Percentiles rank a stretch among this genome's conserved stretches.
phyloP scores from a whole-genome alignment of 2,113 vertebrate genomes.

The Crocuta crocuta region DNA sequence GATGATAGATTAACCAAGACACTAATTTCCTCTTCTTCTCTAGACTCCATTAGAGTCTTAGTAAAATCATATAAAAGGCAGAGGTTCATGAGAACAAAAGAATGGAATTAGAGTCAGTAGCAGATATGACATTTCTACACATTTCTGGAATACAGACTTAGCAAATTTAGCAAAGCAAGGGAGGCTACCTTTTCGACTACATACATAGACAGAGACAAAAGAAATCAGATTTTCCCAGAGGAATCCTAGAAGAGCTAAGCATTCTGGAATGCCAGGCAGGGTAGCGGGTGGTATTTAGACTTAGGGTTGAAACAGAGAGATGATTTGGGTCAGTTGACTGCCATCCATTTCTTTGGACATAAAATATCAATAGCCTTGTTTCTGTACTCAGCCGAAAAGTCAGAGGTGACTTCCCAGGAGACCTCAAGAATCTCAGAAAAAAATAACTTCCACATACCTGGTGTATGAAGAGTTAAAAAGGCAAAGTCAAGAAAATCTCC shows the following conservation, averaged over 20 bases:
- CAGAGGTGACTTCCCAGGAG: not conserved
- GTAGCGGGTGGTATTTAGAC: not conserved
- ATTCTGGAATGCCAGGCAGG: not conserved
- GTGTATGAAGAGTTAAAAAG: constrained; percentile 1
- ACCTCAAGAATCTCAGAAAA: not conserved
- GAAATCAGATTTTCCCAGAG: not conserved
- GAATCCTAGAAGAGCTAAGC: not conserved
- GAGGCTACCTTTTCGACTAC: not conserved
- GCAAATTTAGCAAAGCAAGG: not conserved
- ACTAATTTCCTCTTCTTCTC: not conserved
- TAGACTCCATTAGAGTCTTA: not conserved
- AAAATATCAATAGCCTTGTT: not conserved
- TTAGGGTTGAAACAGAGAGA: not conserved
- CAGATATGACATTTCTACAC: not conserved
- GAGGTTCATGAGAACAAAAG: not conserved
- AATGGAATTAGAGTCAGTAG: not conserved
- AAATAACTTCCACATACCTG: not conserved
- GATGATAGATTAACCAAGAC: not conserved
- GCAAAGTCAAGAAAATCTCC: not conserved
- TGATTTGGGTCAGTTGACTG: not conserved
- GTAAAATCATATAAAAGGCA: not conserved
- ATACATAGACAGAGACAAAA: not conserved
- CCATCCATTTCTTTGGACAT: not conserved
- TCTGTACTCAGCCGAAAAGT: not conserved
- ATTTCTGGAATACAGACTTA: not conserved